Evolutionary conservation across 2,888 invertebrate genomes (phyloP), one percentile per base, ranked within the genome.

Genomic region (Leptinotarsa juncta): DNA sequence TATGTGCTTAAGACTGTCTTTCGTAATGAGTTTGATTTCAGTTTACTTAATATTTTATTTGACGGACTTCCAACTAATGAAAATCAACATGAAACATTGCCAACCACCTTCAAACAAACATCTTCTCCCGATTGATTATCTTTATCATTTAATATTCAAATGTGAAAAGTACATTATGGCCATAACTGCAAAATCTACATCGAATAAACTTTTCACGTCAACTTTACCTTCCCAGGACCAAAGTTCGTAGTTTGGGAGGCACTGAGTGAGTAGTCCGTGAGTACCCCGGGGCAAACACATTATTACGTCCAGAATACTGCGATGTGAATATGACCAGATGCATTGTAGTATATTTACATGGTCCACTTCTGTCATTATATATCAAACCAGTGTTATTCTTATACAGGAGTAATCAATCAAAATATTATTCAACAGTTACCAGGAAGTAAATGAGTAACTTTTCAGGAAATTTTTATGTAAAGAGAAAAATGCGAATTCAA

Each of bases 271-370:
- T 26, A 26, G 26, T 26, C 26, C 51, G n/a, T 51, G 51, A 51
- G n/a, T 51, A n/a, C 4, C 51, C 51, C 15, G n/a, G 16, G 16
- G 51, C 51, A n/a, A n/a, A 5, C 16, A 51, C 32, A 10, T 32
- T 32, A 32, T 32, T 32, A 51, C 16, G 51, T 51, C n/a, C 51
- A 51, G n/a, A 51, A 51, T n/a, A 51, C n/a, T 2, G 32, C 51
- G n/a, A 51, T 51, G 51, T 51, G 51, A 51, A 51, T 51, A 51
- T 51, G n/a, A 51, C 51, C 51, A 51, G 51, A 51, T 51, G 51
- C 51, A n/a, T 51, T 51, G 51, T 51, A 16, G 51, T 32, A 32
- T 3, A 51, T 51, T n/a, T 51, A 51, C 51, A 51, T 16, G 51
- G n/a, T 51, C n/a, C 51, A 51, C 51, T n/a, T 51, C n/a, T 51